A percentile compares a stretch with the other conserved stretches of the same genome.
phyloP scores from a whole-genome alignment of 2,113 vertebrate species.

The Prietella phreatophila region DNA sequence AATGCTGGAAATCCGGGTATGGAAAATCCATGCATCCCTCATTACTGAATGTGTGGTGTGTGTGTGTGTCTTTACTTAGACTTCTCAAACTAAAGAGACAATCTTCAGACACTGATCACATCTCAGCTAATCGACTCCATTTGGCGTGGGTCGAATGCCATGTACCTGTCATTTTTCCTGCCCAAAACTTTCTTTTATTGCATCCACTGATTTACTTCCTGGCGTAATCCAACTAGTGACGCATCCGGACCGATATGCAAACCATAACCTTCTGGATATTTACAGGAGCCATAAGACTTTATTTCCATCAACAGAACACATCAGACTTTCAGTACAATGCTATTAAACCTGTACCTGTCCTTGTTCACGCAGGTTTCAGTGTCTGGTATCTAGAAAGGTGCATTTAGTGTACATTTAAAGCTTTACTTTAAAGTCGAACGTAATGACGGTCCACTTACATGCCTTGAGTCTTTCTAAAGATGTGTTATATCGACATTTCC shows the following conservation, averaged over 20 bases:
- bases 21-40: neutral
- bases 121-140: neutral
- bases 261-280: neutral
- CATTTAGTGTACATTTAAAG: too few species aligned
- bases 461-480: too few species aligned
- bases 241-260: neutral
- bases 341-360: too few species aligned
- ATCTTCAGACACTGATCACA: neutral
- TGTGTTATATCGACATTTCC: too few species aligned
- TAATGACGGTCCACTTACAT: too few species aligned
- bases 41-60: neutral
- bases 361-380: too few species aligned
- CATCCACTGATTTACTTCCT: neutral
- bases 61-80: neutral
- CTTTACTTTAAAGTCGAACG: too few species aligned
- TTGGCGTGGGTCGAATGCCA: neutral
- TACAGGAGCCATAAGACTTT: neutral
- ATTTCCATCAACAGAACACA: too few species aligned
- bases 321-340: too few species aligned
- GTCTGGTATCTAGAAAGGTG: too few species aligned
- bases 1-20: too few species aligned
- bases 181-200: neutral
- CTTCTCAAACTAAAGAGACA: neutral
- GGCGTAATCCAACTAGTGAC: neutral
- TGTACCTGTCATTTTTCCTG: neutral